Base-by-base conservation (phyloP, 2,888 invertebrate species). In the Sarcophaga carnaria region DNA sequence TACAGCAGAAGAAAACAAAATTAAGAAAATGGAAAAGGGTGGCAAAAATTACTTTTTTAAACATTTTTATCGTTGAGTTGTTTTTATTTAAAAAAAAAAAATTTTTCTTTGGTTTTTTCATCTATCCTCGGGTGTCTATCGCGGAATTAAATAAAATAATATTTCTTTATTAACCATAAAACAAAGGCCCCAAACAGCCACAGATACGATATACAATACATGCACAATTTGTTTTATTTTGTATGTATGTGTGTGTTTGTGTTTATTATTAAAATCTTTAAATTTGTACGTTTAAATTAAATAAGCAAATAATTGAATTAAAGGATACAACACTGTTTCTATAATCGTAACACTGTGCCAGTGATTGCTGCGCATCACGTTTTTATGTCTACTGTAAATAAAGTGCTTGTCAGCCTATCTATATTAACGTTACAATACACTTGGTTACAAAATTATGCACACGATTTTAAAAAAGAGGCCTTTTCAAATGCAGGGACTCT, bases 221-320 rank as follows among this genome's bases (percentile, higher is more conserved):
- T 5, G 4, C 54, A 54, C 14, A 54, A 54, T 17, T 54, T 54
- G 17, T 54, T 54, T 54, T 14, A 12, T 54, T 54, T 17, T 54
- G 54, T 14, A 3, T 17, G 5, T 17, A 10, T 37, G 37, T 37
- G 37, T 37, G 2, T 37, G 37, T 37, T 66, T 71, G 66, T 83
- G 5, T 72, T 83, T 66, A 37, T 54, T 54, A 17, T 54, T 14
- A 20, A 62, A 72, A 66, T 83, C 60, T 25, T 78, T 49, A 83
- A 78, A 72, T 83, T 72, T 71, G 66, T 72, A 67, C 49, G 78
- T 78, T 83, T 67, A 83, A 83, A 63, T 77, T 60, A 83, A 71
- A 78, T 78, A 83, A 63, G 59, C 47, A 83, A 71, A 78, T 78
- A 83, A 83, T 83, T 83, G 66, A 83, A 83, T 83, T 72, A 67